Percentiles rank a stretch among this genome's conserved stretches.
These are phyloP conservation scores for Narcine bancroftii DNA, from an alignment of 2,113 vertebrate genomes.

Conservation along the genomic window DNA sequence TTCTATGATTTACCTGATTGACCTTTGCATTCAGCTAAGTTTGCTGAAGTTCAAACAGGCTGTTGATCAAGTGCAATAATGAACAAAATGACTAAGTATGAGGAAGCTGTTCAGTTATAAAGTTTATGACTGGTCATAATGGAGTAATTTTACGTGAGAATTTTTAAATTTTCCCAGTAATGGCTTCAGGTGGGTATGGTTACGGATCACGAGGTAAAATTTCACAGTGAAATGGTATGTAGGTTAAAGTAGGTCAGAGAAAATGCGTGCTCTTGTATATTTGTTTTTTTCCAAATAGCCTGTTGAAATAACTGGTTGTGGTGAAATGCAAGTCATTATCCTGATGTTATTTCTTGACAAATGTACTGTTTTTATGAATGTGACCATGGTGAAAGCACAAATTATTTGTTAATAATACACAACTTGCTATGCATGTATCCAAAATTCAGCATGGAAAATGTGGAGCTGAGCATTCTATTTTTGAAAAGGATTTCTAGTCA, in stretches of 20 bases:
- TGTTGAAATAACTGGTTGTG: background rate
- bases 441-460: background rate
- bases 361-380: background rate
- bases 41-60: background rate
- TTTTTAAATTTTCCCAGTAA: background rate
- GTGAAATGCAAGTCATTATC: background rate
- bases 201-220: background rate
- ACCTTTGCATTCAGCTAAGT: background rate
- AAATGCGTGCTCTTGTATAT: background rate
- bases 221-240: background rate
- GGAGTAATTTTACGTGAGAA: background rate
- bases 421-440: no score
- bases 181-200: conserved; percentile 3
- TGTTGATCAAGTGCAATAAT: background rate
- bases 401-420: background rate
- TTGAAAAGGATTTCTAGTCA: background rate
- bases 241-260: background rate
- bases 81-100: background rate
- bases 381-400: background rate
- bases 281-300: conserved; percentile 18
- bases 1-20: background rate
- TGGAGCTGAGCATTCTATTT: background rate
- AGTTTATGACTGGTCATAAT: conserved; percentile 16
- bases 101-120: background rate
- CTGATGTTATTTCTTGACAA: background rate